Evolutionary conservation across 2,113 vertebrate genomes (phyloP).

Genomic region (Strix aluco): DNA sequence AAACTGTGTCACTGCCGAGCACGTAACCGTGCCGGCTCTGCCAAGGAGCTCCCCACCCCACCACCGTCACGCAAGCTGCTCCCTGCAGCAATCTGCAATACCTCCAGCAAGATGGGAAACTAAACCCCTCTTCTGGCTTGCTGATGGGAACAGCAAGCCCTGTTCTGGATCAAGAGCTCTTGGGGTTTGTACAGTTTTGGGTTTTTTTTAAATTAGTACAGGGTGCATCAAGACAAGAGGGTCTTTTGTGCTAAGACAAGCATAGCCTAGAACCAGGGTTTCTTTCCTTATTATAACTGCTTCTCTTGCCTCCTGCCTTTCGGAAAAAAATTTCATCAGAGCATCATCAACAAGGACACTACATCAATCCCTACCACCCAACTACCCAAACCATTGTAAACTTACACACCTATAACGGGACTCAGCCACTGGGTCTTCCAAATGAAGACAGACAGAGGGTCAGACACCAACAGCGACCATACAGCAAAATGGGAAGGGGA

Average conservation of each 20-base stretch:
- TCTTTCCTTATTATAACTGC: neutral
- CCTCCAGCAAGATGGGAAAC: neutral
- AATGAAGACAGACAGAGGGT: neutral
- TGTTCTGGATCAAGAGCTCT: neutral
- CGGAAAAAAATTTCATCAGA: neutral
- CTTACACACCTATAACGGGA: accelerated
- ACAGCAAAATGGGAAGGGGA: neutral
- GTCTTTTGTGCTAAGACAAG: neutral
- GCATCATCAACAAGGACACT: neutral
- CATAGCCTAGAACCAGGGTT: neutral
- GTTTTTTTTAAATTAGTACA: neutral
- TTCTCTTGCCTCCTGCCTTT: neutral
- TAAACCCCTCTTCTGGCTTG: neutral
- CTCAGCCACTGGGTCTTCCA: neutral
- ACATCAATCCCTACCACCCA: neutral
- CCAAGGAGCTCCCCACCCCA: neutral
- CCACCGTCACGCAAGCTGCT: accelerated
- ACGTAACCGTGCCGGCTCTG: accelerated
- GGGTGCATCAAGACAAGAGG: neutral
- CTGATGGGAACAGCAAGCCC: neutral
- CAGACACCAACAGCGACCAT: neutral
- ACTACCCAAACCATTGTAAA: neutral
- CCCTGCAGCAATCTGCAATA: neutral
- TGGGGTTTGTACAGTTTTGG: neutral
- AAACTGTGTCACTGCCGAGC: neutral